Conservation (phyloP, 2,888 invertebrate species). For the Drosophila birchii region DNA sequence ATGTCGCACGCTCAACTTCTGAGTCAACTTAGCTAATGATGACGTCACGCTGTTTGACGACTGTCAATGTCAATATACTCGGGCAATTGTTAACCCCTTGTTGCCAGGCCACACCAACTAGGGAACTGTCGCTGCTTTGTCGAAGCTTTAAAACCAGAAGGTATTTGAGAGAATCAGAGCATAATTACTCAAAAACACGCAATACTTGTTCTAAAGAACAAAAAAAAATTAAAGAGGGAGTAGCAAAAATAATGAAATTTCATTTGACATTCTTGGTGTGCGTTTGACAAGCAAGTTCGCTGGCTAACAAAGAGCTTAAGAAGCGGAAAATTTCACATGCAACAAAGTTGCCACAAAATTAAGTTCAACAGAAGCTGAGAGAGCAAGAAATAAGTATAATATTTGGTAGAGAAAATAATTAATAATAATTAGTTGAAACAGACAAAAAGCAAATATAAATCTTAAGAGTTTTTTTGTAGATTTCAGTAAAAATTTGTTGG, state of each 20-base stretch:
- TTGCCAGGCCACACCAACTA: background rate
- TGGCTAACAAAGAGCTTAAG: conserved; percentile 12
- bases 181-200: conserved; percentile 61
- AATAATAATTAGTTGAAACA: too few relatives aligned
- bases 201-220: conserved; percentile 16
- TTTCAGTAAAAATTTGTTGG: background rate
- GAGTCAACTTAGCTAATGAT: conserved; percentile 16
- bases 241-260: conserved; percentile 41
- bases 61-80: conserved; percentile 71
- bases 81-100: conserved; percentile 68
- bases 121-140: background rate
- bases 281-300: conserved; percentile 40
- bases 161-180: conserved; percentile 30
- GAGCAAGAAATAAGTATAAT: background rate
- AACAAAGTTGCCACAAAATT: conserved; percentile 21
- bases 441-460: too few relatives aligned
- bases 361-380: conserved; percentile 4
- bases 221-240: conserved; percentile 17
- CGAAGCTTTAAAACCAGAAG: conserved; percentile 26
- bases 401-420: background rate
- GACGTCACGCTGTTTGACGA: conserved; percentile 68
- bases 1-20: conserved; percentile 57
- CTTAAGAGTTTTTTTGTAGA: background rate
- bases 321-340: conserved; percentile 37
- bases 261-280: conserved; percentile 53